Evolutionary conservation across 92 coral and sea anemone genomes (phyloP), one percentile per base, ranked within the genome.

Genomic region (Phenganax stokvisi): DNA sequence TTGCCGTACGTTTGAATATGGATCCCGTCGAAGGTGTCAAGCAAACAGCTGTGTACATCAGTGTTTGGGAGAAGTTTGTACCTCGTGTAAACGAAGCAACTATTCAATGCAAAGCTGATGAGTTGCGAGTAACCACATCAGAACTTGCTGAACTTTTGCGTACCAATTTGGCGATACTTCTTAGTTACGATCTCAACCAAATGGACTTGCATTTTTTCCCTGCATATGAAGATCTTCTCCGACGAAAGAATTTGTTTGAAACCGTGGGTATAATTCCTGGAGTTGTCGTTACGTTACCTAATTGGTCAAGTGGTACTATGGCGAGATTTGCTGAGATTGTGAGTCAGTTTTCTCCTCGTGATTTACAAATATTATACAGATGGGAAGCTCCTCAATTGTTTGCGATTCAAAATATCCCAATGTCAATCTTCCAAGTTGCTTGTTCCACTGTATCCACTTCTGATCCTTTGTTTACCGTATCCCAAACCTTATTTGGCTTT

Each of bases 221-320:
- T 20, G 37, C 70, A 16, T 64, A 64, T 64, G 70, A 64, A 64
- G 70, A 75, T 56, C 11, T 55, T 30, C 54, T 61, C 16, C 47
- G 66, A 55, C 80, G 80, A 25, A 25, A 55, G 66, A 75, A 58
- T 56, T 75, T 31, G 66, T 30, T 75, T 75, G 66, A n/a, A 25
- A 75, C 60, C 10, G 16, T 51, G 31, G 52, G 31, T 13, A 17
- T 30, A 69, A 25, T 8, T 30, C 12, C 10, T 69, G 74, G 53
- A 69, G 12, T 15, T 8, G 6, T 30, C 28, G 51, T 27, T 37
- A 37, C 47, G 47, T 37, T 37, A 37, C 47, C 47, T 37, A 5
- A 37, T 37, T 37, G 70, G 70, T 11, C 9, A 64, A 64, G 7
- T 25, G 30, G 37, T 12, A 64, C 70, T 37, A 37, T 37, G 47